Evolutionary conservation across 2,113 vertebrate species (phyloP).

Genomic region (Morone chrysops): DNA sequence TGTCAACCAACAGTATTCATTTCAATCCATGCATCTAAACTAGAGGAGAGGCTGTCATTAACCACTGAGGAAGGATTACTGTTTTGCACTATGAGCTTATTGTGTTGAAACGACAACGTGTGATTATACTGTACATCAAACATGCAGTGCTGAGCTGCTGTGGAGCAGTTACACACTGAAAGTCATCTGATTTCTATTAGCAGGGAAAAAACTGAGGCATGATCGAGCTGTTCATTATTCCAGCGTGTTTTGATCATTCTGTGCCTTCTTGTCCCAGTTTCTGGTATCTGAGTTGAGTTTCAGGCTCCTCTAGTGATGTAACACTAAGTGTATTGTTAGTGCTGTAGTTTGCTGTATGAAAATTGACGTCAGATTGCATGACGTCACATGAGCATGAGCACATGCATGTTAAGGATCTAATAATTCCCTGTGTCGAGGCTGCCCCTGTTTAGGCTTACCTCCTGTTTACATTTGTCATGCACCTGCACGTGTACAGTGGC

Average conservation of each 20-base stretch:
- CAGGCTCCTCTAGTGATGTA: background rate
- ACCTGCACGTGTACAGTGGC: conserved; percentile 43
- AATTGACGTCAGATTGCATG: conserved; percentile 51
- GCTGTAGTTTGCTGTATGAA: background rate
- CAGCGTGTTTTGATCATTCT: background rate
- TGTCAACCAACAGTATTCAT: conserved; percentile 46
- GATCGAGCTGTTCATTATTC: background rate
- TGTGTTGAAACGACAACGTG: conserved; percentile 2
- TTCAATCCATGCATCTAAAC: conserved; percentile 19
- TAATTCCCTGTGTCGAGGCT: conserved; percentile 1
- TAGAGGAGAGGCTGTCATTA: background rate
- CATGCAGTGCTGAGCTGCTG: background rate
- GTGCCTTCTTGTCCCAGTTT: background rate
- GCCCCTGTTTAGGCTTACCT: background rate
- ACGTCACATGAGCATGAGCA: conserved; percentile 31
- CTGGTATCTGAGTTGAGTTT: background rate
- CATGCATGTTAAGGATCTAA: conserved; percentile 10
- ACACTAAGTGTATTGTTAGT: background rate
- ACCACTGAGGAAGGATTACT: background rate
- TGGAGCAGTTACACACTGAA: background rate
- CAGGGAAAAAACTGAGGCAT: background rate
- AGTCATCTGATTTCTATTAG: too few species aligned
- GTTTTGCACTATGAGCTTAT: background rate
- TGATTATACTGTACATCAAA: background rate
- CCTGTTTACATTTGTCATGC: conserved; percentile 48